phyloP scores from a whole-genome alignment of 1,140 invertebrate species.

The Procambarus clarkii region DNA sequence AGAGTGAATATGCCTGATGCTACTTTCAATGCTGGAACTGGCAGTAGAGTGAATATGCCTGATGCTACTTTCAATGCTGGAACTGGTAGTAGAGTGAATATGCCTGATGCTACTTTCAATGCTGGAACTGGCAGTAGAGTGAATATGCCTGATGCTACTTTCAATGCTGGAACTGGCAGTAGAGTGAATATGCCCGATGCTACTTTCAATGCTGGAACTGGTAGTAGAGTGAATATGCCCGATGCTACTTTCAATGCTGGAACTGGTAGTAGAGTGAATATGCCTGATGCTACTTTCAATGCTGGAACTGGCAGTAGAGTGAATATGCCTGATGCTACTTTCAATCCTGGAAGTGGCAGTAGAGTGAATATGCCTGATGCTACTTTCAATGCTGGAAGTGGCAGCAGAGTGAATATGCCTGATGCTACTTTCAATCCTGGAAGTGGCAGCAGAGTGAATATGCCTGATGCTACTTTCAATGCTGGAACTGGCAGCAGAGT shows the following conservation, averaged over 20 bases:
- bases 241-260: neutral
- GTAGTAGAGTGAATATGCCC: neutral
- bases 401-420: neutral
- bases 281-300: neutral
- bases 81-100: neutral
- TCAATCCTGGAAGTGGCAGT: neutral
- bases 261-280: neutral
- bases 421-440: neutral
- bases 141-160: neutral
- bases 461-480: neutral
- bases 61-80: neutral
- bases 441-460: neutral
- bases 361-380: neutral
- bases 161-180: neutral
- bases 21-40: constrained; percentile 3
- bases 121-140: neutral
- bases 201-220: constrained; percentile 2
- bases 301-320: neutral
- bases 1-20: neutral
- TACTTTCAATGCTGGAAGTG: neutral
- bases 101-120: no score
- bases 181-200: neutral
- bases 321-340: neutral
- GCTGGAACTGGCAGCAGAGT: neutral
- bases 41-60: neutral